phyloP scores from a whole-genome alignment of 92 coral and sea anemone species.

The Siderastrea radians region DNA sequence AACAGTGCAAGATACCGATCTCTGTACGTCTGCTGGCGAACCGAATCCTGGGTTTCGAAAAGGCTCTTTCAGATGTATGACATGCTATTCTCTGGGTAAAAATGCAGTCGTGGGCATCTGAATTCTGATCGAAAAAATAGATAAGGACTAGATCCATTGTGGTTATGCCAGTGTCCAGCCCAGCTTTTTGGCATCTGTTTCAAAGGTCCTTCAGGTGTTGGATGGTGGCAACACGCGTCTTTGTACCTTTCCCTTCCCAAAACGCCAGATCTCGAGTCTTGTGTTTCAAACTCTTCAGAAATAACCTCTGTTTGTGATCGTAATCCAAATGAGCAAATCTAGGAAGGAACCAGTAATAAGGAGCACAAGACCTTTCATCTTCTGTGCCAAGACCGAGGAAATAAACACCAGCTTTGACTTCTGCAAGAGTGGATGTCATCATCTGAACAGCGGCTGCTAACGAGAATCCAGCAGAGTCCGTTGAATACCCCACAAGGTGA shows the following conservation, averaged over 20 bases:
- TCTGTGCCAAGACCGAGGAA: constrained; percentile 48
- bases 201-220: constrained; percentile 59
- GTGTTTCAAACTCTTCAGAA: constrained; percentile 3
- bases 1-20: constrained; percentile 55
- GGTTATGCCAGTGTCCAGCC: constrained; percentile 37
- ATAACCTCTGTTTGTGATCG: constrained; percentile 46
- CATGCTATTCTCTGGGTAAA: constrained; percentile 39
- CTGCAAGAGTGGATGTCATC: constrained; percentile 30
- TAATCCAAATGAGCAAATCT: constrained; percentile 50
- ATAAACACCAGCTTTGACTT: constrained; percentile 22
- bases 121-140: constrained; percentile 53
- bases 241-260: constrained; percentile 38
- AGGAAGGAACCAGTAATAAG: constrained; percentile 59
- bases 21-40: constrained; percentile 47
- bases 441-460: constrained; percentile 47
- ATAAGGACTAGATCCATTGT: constrained; percentile 49
- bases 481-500: constrained; percentile 51
- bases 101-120: constrained; percentile 55
- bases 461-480: constrained; percentile 65
- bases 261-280: constrained; percentile 57
- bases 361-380: constrained; percentile 46
- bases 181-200: constrained; percentile 33
- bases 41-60: constrained; percentile 49
- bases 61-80: constrained; percentile 41
- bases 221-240: constrained; percentile 40